A percentile compares a stretch with the other conserved stretches of the same genome.
Conservation (phyloP, 2,113 vertebrate species). For the Dascyllus trimaculatus region DNA sequence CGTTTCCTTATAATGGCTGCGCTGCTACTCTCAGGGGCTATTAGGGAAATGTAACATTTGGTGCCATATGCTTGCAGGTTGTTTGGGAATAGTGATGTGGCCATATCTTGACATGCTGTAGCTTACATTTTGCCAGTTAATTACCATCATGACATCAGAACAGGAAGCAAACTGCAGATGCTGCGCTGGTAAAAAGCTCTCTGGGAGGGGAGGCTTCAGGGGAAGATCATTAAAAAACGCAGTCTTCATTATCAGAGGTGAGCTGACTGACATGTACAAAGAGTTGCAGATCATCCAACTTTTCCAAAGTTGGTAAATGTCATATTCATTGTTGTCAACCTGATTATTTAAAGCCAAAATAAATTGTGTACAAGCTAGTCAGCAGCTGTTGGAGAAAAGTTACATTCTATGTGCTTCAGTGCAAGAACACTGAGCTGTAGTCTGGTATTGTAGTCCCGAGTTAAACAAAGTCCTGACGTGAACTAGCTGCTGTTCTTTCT, state of each 20-base stretch:
- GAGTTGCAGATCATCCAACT: slow-evolving; percentile 10
- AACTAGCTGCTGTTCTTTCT: too few relatives aligned
- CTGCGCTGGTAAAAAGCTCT: slow-evolving; percentile 62
- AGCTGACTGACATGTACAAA: slow-evolving; percentile 11
- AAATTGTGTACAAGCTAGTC: neutral
- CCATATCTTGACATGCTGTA: slow-evolving; percentile 78
- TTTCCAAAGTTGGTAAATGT: slow-evolving; percentile 8
- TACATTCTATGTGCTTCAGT: neutral
- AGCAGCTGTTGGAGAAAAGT: neutral
- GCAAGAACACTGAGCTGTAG: too few relatives aligned
- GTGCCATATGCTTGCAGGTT: slow-evolving; percentile 87
- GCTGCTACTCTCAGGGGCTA: slow-evolving; percentile 80
- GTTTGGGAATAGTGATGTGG: slow-evolving; percentile 82
- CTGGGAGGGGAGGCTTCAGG: slow-evolving; percentile 48
- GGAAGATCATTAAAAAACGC: slow-evolving; percentile 47
- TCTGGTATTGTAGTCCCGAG: too few relatives aligned
- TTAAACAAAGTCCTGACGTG: too few relatives aligned
- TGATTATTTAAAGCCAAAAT: neutral
- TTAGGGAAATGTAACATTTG: slow-evolving; percentile 84
- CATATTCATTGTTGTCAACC: neutral
- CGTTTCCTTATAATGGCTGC: slow-evolving; percentile 49
- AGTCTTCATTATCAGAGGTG: slow-evolving; percentile 27
- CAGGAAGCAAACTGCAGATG: slow-evolving; percentile 76
- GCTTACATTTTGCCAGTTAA: slow-evolving; percentile 85
- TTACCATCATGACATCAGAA: slow-evolving; percentile 83